Conservation (phyloP, 2,797 vertebrate species). For the Chelon auratus region DNA sequence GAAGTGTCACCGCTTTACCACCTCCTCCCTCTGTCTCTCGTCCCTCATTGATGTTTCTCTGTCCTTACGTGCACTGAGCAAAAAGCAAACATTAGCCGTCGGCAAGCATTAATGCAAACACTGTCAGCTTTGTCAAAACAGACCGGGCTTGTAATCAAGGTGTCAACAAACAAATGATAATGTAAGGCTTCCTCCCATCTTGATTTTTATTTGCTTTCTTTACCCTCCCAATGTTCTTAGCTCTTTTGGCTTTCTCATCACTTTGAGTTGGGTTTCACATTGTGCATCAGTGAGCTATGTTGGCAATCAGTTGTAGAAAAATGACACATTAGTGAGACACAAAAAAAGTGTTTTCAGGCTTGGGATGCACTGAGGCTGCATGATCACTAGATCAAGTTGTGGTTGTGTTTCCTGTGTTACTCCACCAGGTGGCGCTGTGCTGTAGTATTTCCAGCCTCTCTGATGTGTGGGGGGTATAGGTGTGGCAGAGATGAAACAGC, state of each 20-base stretch:
- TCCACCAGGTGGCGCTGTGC: conserved; percentile 78
- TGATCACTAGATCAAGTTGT: neutral
- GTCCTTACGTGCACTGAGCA: conserved; percentile 9
- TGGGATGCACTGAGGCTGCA: neutral
- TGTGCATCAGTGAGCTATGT: neutral
- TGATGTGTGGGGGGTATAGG: conserved; percentile 63
- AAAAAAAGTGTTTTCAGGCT: too few relatives aligned
- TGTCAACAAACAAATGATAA: conserved; percentile 19
- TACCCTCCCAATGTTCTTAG: neutral
- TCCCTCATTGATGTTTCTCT: conserved; percentile 1
- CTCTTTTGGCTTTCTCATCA: neutral
- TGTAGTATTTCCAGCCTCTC: conserved; percentile 69
- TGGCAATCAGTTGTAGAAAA: neutral
- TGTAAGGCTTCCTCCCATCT: neutral
- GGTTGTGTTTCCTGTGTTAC: conserved; percentile 49
- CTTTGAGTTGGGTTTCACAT: neutral
- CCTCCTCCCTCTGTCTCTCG: conserved; percentile 2
- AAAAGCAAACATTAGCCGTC: conserved; percentile 17
- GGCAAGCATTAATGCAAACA: conserved; percentile 19
- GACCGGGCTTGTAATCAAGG: conserved; percentile 19
- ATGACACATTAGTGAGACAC: neutral
- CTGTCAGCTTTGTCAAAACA: conserved; percentile 19
- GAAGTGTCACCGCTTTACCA: conserved; percentile 46
- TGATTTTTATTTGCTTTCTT: neutral
- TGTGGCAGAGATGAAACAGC: conserved; percentile 55